Evolutionary conservation across 2,888 invertebrate genomes (phyloP), one percentile per base, ranked within the genome.

Genomic region (Folsomia manolachei): DNA sequence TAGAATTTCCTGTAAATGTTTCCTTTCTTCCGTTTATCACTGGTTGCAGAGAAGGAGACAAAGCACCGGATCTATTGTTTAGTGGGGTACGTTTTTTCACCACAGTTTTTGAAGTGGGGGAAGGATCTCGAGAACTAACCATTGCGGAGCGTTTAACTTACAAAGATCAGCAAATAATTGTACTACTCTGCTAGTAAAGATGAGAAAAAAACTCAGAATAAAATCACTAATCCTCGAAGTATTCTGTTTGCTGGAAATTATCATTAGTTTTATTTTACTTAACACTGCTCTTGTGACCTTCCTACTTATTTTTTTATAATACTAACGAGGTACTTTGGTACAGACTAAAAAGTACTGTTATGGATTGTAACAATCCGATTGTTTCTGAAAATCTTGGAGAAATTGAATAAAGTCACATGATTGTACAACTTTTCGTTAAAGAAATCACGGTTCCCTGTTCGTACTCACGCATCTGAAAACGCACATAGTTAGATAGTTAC

Each of bases 81-180:
- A 27, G 68, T 51, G 63, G 52, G 23, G 62, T 69, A 21, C 69
- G 68, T 67, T 69, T 69, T 61, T 74, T 78, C 39, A 65, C 74
- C 23, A 74, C 27, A 65, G 74, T 70, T 27, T 73, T 71, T 18
- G 73, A 71, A 51, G 73, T 76, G 7, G 78, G 78, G 26, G 78
- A 78, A 51, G 76, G 78, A 60, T 78, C 78, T 70, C 78, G 52
- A 14, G 78, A 78, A 66, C 78, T 78, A 25, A 78, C 78, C 78
- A 78, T 78, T 56, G 67, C 72, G 64, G 2, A 25, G 18, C 18
- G 51, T 51, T 51, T 51, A 11, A 11, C 9, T 9, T 11, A 56
- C 56, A 56, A 56, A 14, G 21, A 56, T 56, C 7, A 56, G 51
- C n/a, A n/a, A 51, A 18, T 51, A 51, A 51, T 11, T 51, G 51